phyloP scores from a whole-genome alignment of 2,797 vertebrate genomes.

The Cynopterus sphinx region DNA sequence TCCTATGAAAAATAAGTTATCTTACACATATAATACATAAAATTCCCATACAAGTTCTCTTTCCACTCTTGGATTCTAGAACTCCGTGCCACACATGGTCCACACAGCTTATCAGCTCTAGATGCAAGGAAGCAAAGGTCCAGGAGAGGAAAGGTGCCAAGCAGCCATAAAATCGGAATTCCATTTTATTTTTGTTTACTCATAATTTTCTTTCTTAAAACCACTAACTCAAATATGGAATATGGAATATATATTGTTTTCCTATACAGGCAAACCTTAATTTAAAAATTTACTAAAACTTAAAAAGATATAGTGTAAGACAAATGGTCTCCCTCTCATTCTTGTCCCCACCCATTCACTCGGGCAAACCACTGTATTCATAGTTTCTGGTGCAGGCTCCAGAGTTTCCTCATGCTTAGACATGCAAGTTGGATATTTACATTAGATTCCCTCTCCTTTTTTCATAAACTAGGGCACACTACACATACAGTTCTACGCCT shows the following conservation, averaged over 20 bases:
- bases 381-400: background rate
- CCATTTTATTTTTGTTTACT: background rate
- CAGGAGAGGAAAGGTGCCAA: background rate
- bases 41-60: background rate
- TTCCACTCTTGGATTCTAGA: background rate
- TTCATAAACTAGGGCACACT: background rate
- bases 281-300: background rate
- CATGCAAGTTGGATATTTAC: background rate
- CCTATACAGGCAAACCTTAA: background rate
- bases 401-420: background rate
- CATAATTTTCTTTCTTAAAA: background rate
- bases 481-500: background rate
- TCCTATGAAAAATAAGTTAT: background rate
- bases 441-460: background rate
- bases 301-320: background rate
- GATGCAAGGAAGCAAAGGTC: background rate
- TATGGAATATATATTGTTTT: background rate
- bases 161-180: background rate
- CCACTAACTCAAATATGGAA: background rate
- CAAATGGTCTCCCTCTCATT: background rate
- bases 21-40: background rate
- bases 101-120: background rate
- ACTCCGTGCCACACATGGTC: background rate
- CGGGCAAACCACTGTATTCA: background rate
- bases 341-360: background rate